A percentile compares a stretch with the other conserved stretches of the same genome.
phyloP scores from a whole-genome alignment of 1,140 invertebrate species.

The Streblospio benedicti region DNA sequence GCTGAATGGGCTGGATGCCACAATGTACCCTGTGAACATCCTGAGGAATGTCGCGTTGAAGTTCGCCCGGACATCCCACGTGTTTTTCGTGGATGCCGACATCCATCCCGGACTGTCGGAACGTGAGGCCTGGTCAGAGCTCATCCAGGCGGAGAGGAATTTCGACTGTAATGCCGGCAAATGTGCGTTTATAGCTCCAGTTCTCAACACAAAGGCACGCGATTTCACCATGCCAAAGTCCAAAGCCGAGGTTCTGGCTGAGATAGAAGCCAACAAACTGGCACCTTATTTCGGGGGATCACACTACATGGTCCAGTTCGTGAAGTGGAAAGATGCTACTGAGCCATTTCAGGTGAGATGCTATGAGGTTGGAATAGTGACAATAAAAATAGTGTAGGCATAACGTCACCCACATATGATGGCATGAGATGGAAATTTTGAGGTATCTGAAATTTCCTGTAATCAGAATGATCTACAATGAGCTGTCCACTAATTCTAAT shows the following conservation, averaged over 20 bases:
- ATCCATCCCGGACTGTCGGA: background rate
- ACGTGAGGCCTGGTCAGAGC: background rate
- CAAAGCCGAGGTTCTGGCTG: background rate
- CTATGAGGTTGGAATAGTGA: too few species aligned
- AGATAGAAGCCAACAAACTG: too few species aligned
- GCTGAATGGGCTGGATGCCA: background rate
- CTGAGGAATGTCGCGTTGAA: background rate
- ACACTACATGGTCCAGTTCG: background rate
- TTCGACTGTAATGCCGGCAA: background rate
- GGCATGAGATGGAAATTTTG: too few species aligned
- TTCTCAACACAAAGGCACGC: background rate
- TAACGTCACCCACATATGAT: too few species aligned
- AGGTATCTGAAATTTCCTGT: too few species aligned
- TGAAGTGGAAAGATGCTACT: background rate
- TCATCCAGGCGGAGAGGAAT: background rate
- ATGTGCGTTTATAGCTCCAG: background rate
- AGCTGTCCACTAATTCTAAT: too few species aligned
- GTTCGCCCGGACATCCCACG: background rate
- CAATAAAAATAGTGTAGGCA: too few species aligned
- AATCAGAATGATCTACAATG: too few species aligned
- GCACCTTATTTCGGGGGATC: background rate
- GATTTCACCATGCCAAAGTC: background rate
- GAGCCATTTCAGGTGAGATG: background rate
- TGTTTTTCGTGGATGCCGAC: slow-evolving; percentile 3
- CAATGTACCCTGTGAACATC: slow-evolving; percentile 1